Base-by-base conservation (phyloP, 2,888 invertebrate species). In the Lysandra bellargus region DNA sequence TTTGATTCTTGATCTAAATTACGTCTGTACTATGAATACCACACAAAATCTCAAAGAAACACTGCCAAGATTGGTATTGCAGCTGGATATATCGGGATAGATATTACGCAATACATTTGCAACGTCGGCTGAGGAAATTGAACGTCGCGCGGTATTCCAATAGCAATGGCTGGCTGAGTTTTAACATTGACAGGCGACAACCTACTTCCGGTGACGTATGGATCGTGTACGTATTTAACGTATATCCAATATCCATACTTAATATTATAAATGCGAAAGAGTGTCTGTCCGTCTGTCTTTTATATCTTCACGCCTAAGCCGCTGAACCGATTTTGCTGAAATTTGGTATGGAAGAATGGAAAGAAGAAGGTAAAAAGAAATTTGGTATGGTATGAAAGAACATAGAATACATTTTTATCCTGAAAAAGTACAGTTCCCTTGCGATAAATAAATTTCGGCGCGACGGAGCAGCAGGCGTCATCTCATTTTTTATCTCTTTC, bases 111-210 rank as follows among this genome's bases (percentile, higher is more conserved):
- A 73, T 17, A 23, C 60, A 30, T 78, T 40, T 79, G 72, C 78
- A 57, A 80, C 78, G 61, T 73, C 73, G 44, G 60, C 78, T 30
- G 64, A 74, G 81, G 82, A 82, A 82, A 82, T 82, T 82, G 80
- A 81, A 81, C 72, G 80, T 81, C 80, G 80, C 78, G 64, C 72
- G 78, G 78, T 78, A 79, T 80, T 80, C 57, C 81, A 78, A 78
- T 60, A 73, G 69, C 79, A 61, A 49, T 73, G 44, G 78, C 40
- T 73, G 78, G 61, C 64, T n/a, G 69, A 79, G 74, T 79, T 74
- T 40, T 40, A 73, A 61, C 74, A 74, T 74, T 79, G 79, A 79
- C 74, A 60, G 30, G 12, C 23, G 40, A 37, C 73, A 74, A 37
- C 60, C 74, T 40, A 12, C 17, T 73, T 23, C 74, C 40, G 60